phyloP scores from a whole-genome alignment of 2,888 invertebrate species.

The Ennomos fuscantarius region DNA sequence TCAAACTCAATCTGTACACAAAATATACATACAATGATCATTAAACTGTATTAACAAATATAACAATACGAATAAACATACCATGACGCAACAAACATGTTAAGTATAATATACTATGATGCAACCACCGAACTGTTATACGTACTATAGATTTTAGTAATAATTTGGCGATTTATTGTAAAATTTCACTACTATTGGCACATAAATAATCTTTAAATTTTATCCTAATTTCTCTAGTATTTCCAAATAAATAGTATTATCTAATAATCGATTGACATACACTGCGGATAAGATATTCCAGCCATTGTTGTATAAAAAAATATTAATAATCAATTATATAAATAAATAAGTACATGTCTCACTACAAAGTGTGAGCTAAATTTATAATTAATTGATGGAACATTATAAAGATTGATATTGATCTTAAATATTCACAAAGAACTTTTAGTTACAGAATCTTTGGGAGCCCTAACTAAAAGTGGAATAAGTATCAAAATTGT shows the following conservation, averaged over 20 bases:
- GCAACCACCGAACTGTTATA: conserved; percentile 38
- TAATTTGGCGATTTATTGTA: conserved; percentile 40
- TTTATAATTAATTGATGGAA: conserved; percentile 44
- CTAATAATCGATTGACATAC: conserved; percentile 39
- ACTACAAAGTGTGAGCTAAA: conserved; percentile 65
- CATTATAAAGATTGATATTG: conserved; percentile 32
- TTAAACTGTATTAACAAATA: conserved; percentile 58
- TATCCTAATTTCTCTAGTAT: conserved; percentile 56
- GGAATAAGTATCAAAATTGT: conserved; percentile 70
- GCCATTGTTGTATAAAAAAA: conserved; percentile 39
- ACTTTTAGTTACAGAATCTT: conserved; percentile 46
- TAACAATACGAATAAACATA: conserved; percentile 54
- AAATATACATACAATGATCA: conserved; percentile 59
- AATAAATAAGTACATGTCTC: conserved; percentile 70
- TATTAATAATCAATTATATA: conserved; percentile 49
- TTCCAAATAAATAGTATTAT: conserved; percentile 46
- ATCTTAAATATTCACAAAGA: conserved; percentile 35
- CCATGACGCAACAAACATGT: conserved; percentile 54
- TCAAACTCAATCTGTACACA: conserved; percentile 69
- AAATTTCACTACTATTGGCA: conserved; percentile 74
- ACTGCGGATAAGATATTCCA: conserved; percentile 40
- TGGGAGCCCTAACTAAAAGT: conserved; percentile 58
- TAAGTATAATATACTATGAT: conserved; percentile 20
- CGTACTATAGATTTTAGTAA: conserved; percentile 39
- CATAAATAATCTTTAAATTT: conserved; percentile 52